These are phyloP conservation scores for Catharus ustulatus DNA, from an alignment of 2,797 vertebrate genomes.

Conservation along the genomic window DNA sequence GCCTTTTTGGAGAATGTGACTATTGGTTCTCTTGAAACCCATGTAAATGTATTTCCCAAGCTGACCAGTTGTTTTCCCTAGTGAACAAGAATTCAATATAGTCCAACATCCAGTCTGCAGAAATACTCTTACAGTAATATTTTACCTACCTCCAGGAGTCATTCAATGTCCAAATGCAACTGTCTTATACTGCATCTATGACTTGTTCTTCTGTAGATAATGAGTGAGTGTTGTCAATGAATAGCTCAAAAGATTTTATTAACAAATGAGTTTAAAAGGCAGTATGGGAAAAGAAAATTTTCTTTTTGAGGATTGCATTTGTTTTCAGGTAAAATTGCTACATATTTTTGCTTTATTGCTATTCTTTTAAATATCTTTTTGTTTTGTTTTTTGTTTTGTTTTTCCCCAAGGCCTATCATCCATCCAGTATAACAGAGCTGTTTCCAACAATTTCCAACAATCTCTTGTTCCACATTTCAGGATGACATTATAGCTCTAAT, in stretches of 20 bases:
- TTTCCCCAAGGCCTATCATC: not conserved
- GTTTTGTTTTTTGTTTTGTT: no score
- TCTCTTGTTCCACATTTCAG: not conserved
- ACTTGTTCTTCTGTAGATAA: not conserved
- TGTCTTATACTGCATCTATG: not conserved
- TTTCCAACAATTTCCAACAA: not conserved
- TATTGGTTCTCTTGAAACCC: not conserved
- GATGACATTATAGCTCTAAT: not conserved
- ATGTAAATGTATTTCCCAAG: not conserved
- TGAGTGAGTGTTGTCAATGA: not conserved
- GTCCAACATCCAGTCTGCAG: not conserved
- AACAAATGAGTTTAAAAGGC: not conserved
- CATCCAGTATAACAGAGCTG: not conserved
- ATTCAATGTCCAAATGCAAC: not conserved
- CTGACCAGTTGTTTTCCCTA: not conserved
- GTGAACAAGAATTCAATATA: not conserved
- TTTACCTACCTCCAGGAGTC: not conserved
- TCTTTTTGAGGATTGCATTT: not conserved
- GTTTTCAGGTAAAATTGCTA: not conserved
- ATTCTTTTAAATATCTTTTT: not conserved
- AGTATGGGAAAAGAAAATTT: not conserved
- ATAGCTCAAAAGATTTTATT: not conserved
- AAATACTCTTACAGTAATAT: not conserved
- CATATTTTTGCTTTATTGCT: not conserved
- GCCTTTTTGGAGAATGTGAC: not conserved